Conservation (phyloP, 2,888 invertebrate genomes). For the Cheilosia pagana region DNA sequence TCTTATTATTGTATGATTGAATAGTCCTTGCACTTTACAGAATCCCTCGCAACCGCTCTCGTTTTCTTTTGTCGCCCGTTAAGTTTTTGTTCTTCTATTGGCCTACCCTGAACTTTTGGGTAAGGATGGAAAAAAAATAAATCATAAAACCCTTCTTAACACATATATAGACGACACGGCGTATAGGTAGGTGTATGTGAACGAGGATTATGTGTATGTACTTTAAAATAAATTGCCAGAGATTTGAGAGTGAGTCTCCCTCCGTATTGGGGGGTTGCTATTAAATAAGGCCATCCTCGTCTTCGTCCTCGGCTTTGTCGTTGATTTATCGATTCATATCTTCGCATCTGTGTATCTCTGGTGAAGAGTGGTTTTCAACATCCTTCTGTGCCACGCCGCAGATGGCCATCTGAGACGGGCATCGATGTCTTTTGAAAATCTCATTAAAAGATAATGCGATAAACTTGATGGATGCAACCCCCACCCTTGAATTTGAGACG, state of each 20-base stretch:
- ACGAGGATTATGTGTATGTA: constrained; percentile 1
- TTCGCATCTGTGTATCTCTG: constrained; percentile 29
- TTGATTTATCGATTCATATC: constrained; percentile 63
- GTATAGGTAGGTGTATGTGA: not conserved
- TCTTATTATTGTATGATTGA: constrained; percentile 61
- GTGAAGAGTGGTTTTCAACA: not conserved
- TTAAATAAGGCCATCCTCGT: constrained; percentile 44
- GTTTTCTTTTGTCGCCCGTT: constrained; percentile 48
- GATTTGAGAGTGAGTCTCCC: constrained; percentile 10
- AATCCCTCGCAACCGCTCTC: constrained; percentile 36
- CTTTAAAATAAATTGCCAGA: constrained; percentile 44
- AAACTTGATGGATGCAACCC: constrained; percentile 41
- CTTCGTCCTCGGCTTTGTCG: constrained; percentile 22
- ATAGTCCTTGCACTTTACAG: constrained; percentile 65
- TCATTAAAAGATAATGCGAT: constrained; percentile 57
- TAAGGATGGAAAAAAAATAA: not conserved
- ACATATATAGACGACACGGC: not conserved
- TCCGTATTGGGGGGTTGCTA: constrained; percentile 13
- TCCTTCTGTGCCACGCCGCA: constrained; percentile 12
- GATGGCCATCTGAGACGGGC: constrained; percentile 52
- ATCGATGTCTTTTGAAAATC: constrained; percentile 55
- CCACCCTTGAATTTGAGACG: constrained; percentile 23
- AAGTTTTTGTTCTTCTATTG: constrained; percentile 13
- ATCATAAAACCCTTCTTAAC: constrained; percentile 24
- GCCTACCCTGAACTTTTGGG: constrained; percentile 53